Evolutionary conservation across 53 echinoderm and acorn worm genomes (phyloP).

Genomic region (Stichopus horrens): DNA sequence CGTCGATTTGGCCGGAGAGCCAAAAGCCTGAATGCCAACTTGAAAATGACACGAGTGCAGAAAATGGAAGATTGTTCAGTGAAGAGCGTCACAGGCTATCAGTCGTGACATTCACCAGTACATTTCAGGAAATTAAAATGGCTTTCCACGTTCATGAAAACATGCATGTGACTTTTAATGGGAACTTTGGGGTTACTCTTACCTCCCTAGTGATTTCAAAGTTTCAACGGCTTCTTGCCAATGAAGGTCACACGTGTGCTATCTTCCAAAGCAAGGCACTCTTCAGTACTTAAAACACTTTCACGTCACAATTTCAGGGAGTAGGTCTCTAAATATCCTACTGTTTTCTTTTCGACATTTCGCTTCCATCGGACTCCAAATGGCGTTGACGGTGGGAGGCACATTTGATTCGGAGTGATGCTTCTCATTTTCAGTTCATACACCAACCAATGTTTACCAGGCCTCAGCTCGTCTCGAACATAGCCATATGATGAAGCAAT

Average conservation of each 20-base stretch:
- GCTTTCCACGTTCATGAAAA: not conserved
- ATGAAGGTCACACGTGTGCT: not conserved
- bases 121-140: not conserved
- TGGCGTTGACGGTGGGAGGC: no score
- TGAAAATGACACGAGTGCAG: not conserved
- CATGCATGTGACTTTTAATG: not conserved
- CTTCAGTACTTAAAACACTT: no score
- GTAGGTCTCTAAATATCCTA: no score
- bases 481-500: not conserved
- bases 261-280: no score
- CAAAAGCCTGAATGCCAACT: not conserved
- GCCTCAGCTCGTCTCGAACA: not conserved
- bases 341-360: no score
- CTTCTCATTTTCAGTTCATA: not conserved
- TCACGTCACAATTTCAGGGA: no score
- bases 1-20: not conserved
- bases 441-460: not conserved
- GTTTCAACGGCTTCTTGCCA: not conserved
- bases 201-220: constrained; percentile 17
- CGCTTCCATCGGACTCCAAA: no score
- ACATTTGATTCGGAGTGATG: no score
- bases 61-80: no score
- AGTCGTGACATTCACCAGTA: not conserved
- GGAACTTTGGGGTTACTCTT: constrained; percentile 4
- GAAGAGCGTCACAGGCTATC: no score